Evolutionary conservation across 2,113 vertebrate species (phyloP), one percentile per base, ranked within the genome.

Genomic region (Daphoenositta chrysoptera): DNA sequence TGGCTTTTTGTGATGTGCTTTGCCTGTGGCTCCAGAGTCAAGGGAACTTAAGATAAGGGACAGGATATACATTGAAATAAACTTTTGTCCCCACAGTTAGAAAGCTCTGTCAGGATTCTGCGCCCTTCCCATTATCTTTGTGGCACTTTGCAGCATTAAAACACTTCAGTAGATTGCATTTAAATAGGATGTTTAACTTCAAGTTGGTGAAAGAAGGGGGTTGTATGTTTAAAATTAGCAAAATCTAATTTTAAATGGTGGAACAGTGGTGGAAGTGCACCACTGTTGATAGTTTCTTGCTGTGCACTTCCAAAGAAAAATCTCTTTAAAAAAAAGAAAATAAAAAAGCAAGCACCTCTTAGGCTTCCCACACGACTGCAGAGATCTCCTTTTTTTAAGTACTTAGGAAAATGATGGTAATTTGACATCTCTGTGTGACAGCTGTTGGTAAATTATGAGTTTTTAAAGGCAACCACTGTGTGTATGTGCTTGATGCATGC

Each of bases 381-480:
- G 92, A 92, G 83, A 87, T 81, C 83, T 90, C 60, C 44, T 72
- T 70, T 82, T 77, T 81, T 80, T 45, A 89, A 91, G 57, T 88
- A 66, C 83, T 91, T 89, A 64, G 63, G 47, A 33, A 86, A 95
- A 95, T 91, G 44, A 68, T 86, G 79, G 76, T 93, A 92, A 93
- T 96, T 96, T 87, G 76, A 75, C 93, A 90, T 95, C 95, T 93
- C 93, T 93, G 79, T 73, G 60, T 93, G 92, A 47, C 92, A 95
- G 76, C 85, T 96, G 83, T 89, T 81, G 82, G 79, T 76, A 87
- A 96, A 96, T 93, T 87, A 94, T 4, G 28, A 78, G 76, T 84
- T 96, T 90, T 94, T 81, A 90, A 64, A 89, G 86, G 83, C 85
- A 83, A 45, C 76, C 64, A 35, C 88, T 78, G 85, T 60, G 82